Conservation (phyloP, 2,797 vertebrate genomes). For the Lagodon rhomboides region DNA sequence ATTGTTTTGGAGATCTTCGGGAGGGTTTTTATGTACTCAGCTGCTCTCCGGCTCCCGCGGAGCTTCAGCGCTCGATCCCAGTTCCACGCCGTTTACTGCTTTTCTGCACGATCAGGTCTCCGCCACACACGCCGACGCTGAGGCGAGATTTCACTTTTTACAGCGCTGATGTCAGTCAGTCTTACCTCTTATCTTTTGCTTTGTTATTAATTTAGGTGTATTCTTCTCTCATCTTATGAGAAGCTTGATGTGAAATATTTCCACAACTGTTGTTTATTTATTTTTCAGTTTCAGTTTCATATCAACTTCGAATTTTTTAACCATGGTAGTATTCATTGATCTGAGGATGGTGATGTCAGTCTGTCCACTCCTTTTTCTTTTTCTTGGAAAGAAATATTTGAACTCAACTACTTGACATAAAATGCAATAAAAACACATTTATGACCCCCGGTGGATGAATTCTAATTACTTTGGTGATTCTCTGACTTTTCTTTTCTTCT, state of each 20-base stretch:
- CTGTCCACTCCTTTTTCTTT: not conserved
- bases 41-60: constrained; percentile 84
- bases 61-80: constrained; percentile 84
- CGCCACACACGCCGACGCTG: constrained; percentile 75
- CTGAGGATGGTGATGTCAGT: not conserved
- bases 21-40: constrained; percentile 93
- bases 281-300: not conserved
- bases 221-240: not conserved
- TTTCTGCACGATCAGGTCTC: constrained; percentile 83
- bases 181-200: constrained; percentile 1
- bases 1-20: constrained; percentile 94
- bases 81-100: constrained; percentile 88
- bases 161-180: constrained; percentile 20
- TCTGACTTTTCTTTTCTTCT: not conserved
- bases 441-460: not conserved
- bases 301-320: not conserved
- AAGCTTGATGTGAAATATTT: not conserved
- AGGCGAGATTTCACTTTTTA: constrained; percentile 5
- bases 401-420: not conserved
- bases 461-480: not conserved
- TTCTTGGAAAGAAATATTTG: not conserved
- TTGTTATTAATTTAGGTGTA: not conserved
- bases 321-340: not conserved
- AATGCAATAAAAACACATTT: not conserved
- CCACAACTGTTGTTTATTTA: not conserved